Conservation (phyloP, 1,140 invertebrate genomes). For the Medauroidea extradentata region DNA sequence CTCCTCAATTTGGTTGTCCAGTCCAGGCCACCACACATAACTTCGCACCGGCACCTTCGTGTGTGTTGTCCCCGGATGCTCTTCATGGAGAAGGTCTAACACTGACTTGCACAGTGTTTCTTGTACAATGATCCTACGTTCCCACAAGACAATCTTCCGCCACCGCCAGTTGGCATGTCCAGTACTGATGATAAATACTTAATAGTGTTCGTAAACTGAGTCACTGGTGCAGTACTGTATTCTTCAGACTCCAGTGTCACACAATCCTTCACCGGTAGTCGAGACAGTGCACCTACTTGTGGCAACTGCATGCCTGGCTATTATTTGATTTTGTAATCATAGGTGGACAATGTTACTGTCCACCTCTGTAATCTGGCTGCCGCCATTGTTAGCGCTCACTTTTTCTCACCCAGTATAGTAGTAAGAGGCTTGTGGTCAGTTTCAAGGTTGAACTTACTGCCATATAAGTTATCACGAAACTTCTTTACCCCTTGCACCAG, state of each 20-base stretch:
- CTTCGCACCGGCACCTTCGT: background rate
- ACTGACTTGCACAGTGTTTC: background rate
- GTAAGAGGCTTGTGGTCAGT: constrained; percentile 49
- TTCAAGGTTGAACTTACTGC: constrained; percentile 39
- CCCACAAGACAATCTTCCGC: background rate
- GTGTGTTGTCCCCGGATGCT: background rate
- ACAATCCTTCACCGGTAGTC: background rate
- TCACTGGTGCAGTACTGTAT: too few species aligned
- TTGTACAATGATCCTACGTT: background rate
- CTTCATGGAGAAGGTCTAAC: background rate
- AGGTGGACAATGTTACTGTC: background rate
- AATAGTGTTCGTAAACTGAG: too few species aligned
- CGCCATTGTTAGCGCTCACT: background rate
- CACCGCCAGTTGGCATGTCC: background rate
- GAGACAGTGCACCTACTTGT: background rate
- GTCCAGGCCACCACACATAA: background rate
- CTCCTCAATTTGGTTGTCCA: too few species aligned
- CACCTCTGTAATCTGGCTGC: background rate
- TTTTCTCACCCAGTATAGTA: constrained; percentile 39
- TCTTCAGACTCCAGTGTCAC: too few species aligned
- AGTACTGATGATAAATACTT: background rate
- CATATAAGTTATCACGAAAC: constrained; percentile 46
- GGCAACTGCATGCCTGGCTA: background rate
- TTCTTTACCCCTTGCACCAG: constrained; percentile 45
- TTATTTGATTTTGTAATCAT: background rate